Conservation (phyloP, 2,113 vertebrate genomes). For the Chaetops frenatus region DNA sequence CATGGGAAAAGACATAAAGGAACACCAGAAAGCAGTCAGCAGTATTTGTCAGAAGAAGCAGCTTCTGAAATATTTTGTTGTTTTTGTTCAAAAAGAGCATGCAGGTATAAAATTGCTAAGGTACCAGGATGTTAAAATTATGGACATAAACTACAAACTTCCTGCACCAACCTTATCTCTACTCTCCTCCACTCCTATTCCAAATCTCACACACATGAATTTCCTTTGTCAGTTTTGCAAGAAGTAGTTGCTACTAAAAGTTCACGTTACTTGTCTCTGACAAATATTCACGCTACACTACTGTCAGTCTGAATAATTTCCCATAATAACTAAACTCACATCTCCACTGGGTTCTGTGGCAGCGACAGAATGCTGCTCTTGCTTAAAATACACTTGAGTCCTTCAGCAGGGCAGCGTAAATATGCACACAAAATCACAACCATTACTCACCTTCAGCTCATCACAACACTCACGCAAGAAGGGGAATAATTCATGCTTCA, state of each 20-base stretch:
- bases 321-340: not conserved
- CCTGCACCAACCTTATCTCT: not conserved
- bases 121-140: not conserved
- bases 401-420: not conserved
- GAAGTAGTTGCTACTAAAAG: not conserved
- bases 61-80: not conserved
- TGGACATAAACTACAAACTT: not conserved
- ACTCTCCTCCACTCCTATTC: not conserved
- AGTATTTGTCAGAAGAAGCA: not conserved
- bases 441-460: not conserved
- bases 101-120: not conserved
- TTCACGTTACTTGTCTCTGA: not conserved
- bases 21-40: not conserved
- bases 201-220: not conserved
- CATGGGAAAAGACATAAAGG: not conserved
- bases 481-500: not conserved
- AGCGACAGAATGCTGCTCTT: not conserved
- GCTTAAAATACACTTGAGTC: not conserved
- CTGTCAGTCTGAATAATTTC: not conserved
- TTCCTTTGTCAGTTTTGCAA: not conserved
- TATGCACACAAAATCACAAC: fast-evolving
- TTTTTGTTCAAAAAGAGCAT: not conserved
- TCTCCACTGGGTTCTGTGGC: not conserved
- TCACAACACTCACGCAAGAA: not conserved
- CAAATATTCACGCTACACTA: not conserved